phyloP scores from a whole-genome alignment of 2,797 vertebrate species.

The Natrix natrix region DNA sequence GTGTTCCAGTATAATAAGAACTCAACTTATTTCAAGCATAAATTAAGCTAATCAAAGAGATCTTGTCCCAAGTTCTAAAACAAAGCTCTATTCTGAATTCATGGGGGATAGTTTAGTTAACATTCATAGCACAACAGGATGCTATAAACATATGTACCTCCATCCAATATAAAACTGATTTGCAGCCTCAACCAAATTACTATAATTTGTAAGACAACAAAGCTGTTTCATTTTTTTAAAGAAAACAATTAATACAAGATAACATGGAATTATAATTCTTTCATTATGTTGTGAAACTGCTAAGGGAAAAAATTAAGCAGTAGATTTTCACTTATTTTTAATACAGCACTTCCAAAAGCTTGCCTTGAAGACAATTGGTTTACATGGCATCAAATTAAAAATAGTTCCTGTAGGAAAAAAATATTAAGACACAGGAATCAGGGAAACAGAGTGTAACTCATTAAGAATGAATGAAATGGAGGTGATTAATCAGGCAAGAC shows the following conservation, averaged over 20 bases:
- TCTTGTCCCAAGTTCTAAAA: constrained; percentile 15
- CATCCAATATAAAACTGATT: constrained; percentile 23
- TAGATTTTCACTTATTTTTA: neutral
- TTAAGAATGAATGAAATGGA: neutral
- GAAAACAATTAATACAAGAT: constrained; percentile 1
- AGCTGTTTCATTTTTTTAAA: constrained; percentile 20
- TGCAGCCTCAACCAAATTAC: constrained; percentile 12
- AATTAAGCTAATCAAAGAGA: constrained; percentile 28
- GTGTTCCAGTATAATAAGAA: neutral
- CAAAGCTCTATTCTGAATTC: constrained; percentile 1
- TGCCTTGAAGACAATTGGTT: neutral
- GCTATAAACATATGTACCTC: constrained; percentile 4
- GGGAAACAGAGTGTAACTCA: neutral
- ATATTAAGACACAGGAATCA: neutral
- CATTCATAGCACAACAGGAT: neutral
- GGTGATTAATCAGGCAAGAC: neutral
- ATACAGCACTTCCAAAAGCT: neutral
- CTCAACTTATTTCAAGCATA: constrained; percentile 14
- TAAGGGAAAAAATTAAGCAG: neutral
- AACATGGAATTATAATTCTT: constrained; percentile 12
- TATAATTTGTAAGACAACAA: constrained; percentile 2
- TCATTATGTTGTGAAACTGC: constrained; percentile 27
- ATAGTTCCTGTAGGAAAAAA: neutral
- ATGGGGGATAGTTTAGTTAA: neutral
- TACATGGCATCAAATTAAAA: neutral